These are phyloP conservation scores for Scaptomyza cyrtandrae DNA, from an alignment of 2,888 invertebrate genomes.

Conservation along the genomic window DNA sequence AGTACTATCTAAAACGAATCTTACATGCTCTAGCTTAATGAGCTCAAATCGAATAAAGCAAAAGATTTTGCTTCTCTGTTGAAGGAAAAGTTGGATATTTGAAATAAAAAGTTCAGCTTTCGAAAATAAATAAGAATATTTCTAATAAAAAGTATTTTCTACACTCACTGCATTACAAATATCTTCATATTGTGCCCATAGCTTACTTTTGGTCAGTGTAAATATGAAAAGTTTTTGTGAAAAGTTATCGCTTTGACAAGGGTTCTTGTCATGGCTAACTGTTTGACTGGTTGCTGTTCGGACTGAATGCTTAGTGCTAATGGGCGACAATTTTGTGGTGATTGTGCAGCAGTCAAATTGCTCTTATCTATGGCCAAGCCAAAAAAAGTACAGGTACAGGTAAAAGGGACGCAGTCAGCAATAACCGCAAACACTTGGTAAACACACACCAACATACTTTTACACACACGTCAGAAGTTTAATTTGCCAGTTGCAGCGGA, in stretches of 20 bases:
- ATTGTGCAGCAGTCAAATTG: slow-evolving; percentile 48
- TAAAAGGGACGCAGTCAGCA: slow-evolving; percentile 26
- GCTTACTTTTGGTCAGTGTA: not conserved
- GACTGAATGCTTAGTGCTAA: slow-evolving; percentile 45
- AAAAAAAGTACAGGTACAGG: slow-evolving; percentile 42
- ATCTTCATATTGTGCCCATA: not conserved
- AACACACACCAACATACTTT: slow-evolving; percentile 6
- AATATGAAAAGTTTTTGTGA: slow-evolving; percentile 7
- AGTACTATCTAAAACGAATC: slow-evolving; percentile 15
- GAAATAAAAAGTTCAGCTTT: too few species aligned
- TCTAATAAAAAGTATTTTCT: not conserved
- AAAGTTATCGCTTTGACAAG: slow-evolving; percentile 22
- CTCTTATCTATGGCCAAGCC: slow-evolving; percentile 34
- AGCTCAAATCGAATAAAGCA: slow-evolving; percentile 5
- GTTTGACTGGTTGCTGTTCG: slow-evolving; percentile 25
- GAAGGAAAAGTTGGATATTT: not conserved
- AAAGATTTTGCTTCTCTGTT: not conserved
- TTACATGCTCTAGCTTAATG: slow-evolving; percentile 21
- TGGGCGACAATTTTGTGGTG: slow-evolving; percentile 44
- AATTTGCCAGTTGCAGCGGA: slow-evolving; percentile 45
- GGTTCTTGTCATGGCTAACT: slow-evolving; percentile 51
- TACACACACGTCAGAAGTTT: slow-evolving; percentile 27
- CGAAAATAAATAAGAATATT: too few species aligned
- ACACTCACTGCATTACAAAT: not conserved
- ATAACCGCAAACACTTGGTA: slow-evolving; percentile 47